Conservation (phyloP, 1,140 invertebrate species). For the Limonius californicus region DNA sequence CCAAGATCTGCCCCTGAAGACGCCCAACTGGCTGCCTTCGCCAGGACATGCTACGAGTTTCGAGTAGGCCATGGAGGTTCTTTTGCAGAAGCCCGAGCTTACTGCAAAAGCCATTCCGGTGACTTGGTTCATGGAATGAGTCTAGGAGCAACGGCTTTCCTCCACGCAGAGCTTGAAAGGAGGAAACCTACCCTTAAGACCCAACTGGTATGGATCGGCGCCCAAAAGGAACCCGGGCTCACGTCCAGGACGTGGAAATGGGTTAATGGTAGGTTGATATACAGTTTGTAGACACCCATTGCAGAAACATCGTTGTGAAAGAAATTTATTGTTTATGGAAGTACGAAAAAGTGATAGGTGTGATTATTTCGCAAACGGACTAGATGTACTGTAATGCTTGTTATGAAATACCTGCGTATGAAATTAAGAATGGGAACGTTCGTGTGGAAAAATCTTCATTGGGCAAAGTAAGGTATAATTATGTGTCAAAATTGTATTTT, state of each 20-base stretch:
- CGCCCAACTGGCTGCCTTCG: slow-evolving; percentile 73
- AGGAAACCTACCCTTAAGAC: slow-evolving; percentile 74
- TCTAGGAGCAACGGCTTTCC: slow-evolving; percentile 66
- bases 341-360: too few relatives aligned
- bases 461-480: too few relatives aligned
- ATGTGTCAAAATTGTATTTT: too few relatives aligned
- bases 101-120: slow-evolving; percentile 66
- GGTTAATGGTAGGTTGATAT: slow-evolving; percentile 73
- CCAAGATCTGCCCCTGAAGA: slow-evolving; percentile 65
- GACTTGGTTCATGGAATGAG: slow-evolving; percentile 75
- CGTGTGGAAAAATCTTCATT: too few relatives aligned
- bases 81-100: slow-evolving; percentile 70
- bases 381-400: too few relatives aligned
- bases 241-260: slow-evolving; percentile 83
- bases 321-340: too few relatives aligned
- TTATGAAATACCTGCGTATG: too few relatives aligned
- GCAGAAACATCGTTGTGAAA: too few relatives aligned
- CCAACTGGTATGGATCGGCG: slow-evolving; percentile 87
- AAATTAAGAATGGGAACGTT: too few relatives aligned
- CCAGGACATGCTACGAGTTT: slow-evolving; percentile 86
- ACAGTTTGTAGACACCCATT: too few relatives aligned
- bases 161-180: slow-evolving; percentile 76
- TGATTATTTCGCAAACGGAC: too few relatives aligned
- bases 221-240: slow-evolving; percentile 78
- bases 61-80: slow-evolving; percentile 74